These are phyloP conservation scores for Prunella fulvescens DNA, from an alignment of 2,113 vertebrate species.

Conservation along the genomic window DNA sequence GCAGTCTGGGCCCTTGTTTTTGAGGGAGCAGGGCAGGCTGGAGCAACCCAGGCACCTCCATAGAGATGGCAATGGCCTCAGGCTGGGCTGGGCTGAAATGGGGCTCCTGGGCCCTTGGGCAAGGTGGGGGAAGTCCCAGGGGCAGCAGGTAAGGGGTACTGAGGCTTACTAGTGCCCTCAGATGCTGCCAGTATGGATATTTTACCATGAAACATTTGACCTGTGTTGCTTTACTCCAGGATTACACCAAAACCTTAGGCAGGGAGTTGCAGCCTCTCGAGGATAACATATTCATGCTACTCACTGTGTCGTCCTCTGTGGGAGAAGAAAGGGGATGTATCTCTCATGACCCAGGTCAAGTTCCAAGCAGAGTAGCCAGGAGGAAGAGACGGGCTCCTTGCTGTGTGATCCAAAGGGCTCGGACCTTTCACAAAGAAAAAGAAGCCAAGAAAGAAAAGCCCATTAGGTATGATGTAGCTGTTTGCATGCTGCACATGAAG, in stretches of 20 bases:
- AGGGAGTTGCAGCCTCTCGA: neutral
- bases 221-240: neutral
- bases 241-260: neutral
- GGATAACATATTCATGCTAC: neutral
- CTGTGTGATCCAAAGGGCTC: conserved; percentile 19
- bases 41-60: neutral
- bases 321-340: conserved; percentile 72
- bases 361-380: conserved; percentile 69
- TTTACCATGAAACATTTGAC: neutral
- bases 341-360: conserved; percentile 80
- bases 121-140: neutral
- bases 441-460: neutral
- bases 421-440: conserved; percentile 49
- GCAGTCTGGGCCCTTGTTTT: neutral
- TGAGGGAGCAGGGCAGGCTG: neutral
- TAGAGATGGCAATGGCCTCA: accelerated
- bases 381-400: conserved; percentile 27
- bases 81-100: neutral
- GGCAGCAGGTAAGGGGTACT: neutral
- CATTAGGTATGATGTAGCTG: neutral
- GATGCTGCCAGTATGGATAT: neutral
- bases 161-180: neutral
- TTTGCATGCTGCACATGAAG: neutral
- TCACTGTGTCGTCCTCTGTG: conserved; percentile 76
- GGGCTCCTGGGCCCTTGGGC: neutral